phyloP scores from a whole-genome alignment of 1,140 invertebrate species.

The Episyrphus balteatus region DNA sequence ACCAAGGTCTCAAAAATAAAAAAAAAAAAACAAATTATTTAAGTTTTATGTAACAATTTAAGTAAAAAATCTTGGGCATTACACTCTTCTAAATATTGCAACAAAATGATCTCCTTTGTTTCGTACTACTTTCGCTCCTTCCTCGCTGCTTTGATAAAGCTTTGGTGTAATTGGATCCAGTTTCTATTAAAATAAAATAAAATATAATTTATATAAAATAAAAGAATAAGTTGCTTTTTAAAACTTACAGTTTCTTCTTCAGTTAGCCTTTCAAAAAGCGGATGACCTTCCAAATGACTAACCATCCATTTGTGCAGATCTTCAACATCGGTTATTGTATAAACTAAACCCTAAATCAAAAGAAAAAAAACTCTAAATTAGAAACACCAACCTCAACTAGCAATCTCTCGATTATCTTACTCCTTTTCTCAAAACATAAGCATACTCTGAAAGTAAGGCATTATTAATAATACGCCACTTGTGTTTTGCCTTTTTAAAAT shows the following conservation, averaged over 20 bases:
- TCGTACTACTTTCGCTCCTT: slow-evolving; percentile 94
- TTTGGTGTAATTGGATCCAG: slow-evolving; percentile 77
- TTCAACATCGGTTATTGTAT: slow-evolving; percentile 96
- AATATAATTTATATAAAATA: no score
- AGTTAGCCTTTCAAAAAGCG: slow-evolving; percentile 69
- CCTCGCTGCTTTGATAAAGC: slow-evolving; percentile 88
- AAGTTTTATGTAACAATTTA: no score
- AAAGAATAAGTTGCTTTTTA: no score
- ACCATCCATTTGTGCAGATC: slow-evolving; percentile 98
- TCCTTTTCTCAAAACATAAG: slow-evolving; percentile 76
- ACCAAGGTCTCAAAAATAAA: no score
- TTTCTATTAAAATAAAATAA: slow-evolving; percentile 42
- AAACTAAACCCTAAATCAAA: slow-evolving; percentile 68
- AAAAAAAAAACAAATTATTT: no score
- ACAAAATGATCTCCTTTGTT: slow-evolving; percentile 90
- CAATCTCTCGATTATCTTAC: slow-evolving; percentile 41
- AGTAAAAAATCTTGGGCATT: slow-evolving; percentile 1
- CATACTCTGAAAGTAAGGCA: slow-evolving; percentile 89
- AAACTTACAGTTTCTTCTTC: slow-evolving; percentile 60
- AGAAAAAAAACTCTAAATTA: not conserved
- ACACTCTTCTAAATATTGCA: slow-evolving; percentile 74
- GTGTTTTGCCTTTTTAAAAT: slow-evolving; percentile 98
- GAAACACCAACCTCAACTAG: not conserved
- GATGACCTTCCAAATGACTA: slow-evolving; percentile 81
- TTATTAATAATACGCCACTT: slow-evolving; percentile 99